These are phyloP conservation scores for Ceratina australensis DNA, from an alignment of 1,140 invertebrate genomes.

Conservation along the genomic window DNA sequence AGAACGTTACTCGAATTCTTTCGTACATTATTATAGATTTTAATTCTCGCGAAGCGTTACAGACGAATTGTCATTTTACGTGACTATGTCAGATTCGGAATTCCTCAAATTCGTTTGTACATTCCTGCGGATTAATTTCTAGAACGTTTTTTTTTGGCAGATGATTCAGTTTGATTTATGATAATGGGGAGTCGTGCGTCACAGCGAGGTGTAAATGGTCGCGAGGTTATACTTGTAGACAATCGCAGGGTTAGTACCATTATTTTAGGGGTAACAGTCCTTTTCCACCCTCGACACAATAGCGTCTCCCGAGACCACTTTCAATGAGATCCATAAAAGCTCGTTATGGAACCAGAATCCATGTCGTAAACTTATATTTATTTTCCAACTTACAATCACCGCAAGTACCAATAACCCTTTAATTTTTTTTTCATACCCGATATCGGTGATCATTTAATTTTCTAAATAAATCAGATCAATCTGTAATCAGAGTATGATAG, in stretches of 20 bases:
- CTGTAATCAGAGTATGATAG: too few relatives aligned
- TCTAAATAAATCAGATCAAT: not conserved
- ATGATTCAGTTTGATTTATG: too few relatives aligned
- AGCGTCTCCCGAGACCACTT: constrained; percentile 10
- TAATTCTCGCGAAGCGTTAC: too few relatives aligned
- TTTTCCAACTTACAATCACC: not conserved
- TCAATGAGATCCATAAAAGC: constrained; percentile 6
- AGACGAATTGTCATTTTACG: too few relatives aligned
- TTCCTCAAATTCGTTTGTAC: too few relatives aligned
- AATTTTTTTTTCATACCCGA: too few relatives aligned
- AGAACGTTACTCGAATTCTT: not conserved
- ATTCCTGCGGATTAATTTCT: too few relatives aligned
- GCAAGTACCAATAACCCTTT: too few relatives aligned
- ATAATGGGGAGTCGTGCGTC: too few relatives aligned
- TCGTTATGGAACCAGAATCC: constrained; percentile 10
- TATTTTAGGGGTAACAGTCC: constrained; percentile 8
- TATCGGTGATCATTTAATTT: not conserved
- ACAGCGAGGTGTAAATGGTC: not conserved
- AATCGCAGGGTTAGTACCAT: constrained; percentile 1
- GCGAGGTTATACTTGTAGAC: not conserved
- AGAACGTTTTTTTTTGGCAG: too few relatives aligned
- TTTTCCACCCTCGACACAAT: constrained; percentile 14
- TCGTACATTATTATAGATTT: too few relatives aligned
- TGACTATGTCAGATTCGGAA: too few relatives aligned
- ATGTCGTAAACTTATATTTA: not conserved